phyloP scores from a whole-genome alignment of 2,113 vertebrate species.

The Pantherophis guttatus region DNA sequence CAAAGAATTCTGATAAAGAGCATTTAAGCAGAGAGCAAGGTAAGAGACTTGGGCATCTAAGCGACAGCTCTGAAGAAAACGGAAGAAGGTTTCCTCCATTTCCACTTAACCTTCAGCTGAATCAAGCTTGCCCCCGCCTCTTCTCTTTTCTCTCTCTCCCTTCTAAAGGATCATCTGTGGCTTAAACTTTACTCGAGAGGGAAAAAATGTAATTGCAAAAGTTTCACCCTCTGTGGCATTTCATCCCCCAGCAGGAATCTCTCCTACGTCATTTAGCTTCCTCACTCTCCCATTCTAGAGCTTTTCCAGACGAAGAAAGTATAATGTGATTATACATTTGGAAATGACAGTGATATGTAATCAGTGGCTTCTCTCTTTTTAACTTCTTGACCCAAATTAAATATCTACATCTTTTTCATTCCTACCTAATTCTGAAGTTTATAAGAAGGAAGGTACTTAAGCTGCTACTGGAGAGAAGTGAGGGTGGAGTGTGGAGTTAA shows the following conservation, averaged over 20 bases:
- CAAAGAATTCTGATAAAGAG: conserved; percentile 61
- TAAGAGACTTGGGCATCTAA: neutral
- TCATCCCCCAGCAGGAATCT: neutral
- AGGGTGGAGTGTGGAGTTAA: neutral
- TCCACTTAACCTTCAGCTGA: conserved; percentile 21
- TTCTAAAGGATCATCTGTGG: conserved; percentile 14
- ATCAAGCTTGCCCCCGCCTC: neutral
- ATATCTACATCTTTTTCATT: conserved; percentile 34
- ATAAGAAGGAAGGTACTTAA: conserved; percentile 54
- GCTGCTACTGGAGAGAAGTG: neutral
- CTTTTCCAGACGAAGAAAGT: conserved; percentile 5
- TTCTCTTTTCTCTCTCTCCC: conserved; percentile 6
- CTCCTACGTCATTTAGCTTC: conserved; percentile 22
- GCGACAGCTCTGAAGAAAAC: neutral
- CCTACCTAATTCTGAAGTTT: conserved; percentile 48
- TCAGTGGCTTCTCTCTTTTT: conserved; percentile 42
- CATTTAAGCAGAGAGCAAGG: conserved; percentile 35
- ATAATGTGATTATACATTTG: conserved; percentile 34
- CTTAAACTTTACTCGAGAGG: conserved; percentile 22
- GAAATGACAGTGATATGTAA: conserved; percentile 30
- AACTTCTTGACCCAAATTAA: conserved; percentile 48
- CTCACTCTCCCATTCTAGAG: conserved; percentile 17
- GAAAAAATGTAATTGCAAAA: conserved; percentile 24
- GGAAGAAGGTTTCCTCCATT: neutral
- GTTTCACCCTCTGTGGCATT: conserved; percentile 15